Base-by-base conservation (phyloP, 2,797 vertebrate genomes). In the Zenarchopterus dispar region DNA sequence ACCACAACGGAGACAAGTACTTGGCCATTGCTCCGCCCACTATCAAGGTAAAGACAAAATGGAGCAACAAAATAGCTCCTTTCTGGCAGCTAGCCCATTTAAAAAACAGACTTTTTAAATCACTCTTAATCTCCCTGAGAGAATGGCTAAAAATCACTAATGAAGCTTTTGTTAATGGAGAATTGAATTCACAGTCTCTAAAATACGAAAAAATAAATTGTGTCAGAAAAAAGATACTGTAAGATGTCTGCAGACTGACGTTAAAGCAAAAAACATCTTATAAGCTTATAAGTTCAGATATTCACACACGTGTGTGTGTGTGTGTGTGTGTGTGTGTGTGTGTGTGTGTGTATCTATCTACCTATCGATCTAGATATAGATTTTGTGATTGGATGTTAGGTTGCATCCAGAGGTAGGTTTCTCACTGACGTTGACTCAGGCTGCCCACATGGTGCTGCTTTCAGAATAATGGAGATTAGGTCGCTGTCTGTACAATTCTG, bases 1-100 rank as follows among this genome's bases (percentile, higher is more conserved):
- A 99, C 73, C 98, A 99, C 90, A 99, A 99, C 0, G 98, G 98
- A 31, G 97, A 99, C 82, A 99, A 99, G 75, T 99, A 99, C 62
- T 84, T 99, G 72, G 97, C 98, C 9, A 98, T 99, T 2, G 98
- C 98, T 28, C 98, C 98, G 18, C 97, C 98, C 0, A 98, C 97
- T 56, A 99, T 99, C 85, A 99, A 99, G 95, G 98, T 99, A 92
- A 94, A 8, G 19, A 49, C 13, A 44, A n/a, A 50, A 2, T 4
- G 7, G 5, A 1, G 0, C 16, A 2, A 8, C 9, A 55, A 17
- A 24, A 18, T 17, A 6, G 28, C 31, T 28, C 0, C 16, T 57
- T 57, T 57, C 3, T 24, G 24, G 17, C 4, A 11, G 17, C 23
- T 2, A n/a, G 3, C n/a, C 24, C 16, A 42, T 10, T n/a, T 18